A percentile compares a stretch with the other conserved stretches of the same genome.
phyloP scores from a whole-genome alignment of 2,888 invertebrate genomes.

The Phytoseiulus persimilis region DNA sequence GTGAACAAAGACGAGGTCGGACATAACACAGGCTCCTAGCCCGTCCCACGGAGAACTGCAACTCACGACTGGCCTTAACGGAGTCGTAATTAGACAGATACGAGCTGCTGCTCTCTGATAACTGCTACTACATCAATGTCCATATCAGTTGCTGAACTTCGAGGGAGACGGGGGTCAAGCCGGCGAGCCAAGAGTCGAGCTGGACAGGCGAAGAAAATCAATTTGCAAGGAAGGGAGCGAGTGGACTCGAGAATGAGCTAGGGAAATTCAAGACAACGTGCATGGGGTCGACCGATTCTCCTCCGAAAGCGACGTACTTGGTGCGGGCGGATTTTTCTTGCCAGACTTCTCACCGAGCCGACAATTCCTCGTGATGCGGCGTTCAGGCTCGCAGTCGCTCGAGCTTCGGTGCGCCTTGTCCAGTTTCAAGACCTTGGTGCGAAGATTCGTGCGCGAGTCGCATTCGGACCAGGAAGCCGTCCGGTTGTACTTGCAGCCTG shows the following conservation, averaged over 20 bases:
- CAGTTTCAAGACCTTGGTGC: conserved; percentile 42
- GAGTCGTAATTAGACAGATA: not conserved
- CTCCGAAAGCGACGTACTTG: not conserved
- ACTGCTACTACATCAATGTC: not conserved
- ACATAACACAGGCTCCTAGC: not conserved
- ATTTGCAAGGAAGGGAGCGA: not conserved
- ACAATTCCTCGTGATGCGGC: conserved; percentile 29
- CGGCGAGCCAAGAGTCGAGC: not conserved
- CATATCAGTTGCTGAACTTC: not conserved
- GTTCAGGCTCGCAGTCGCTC: conserved; percentile 26
- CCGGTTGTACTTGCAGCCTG: conserved; percentile 43
- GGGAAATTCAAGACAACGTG: not conserved
- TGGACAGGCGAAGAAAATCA: not conserved
- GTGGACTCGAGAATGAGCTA: not conserved
- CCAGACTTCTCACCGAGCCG: conserved; percentile 11
- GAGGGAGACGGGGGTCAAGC: not conserved
- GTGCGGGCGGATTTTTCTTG: not conserved
- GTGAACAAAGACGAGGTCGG: too few species aligned
- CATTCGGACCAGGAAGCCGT: conserved; percentile 43
- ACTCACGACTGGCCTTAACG: not conserved
- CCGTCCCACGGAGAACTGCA: not conserved
- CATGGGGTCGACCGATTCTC: not conserved
- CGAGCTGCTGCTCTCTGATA: not conserved
- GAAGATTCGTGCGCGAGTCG: conserved; percentile 43
- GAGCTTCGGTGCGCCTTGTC: conserved; percentile 10